These are phyloP conservation scores for Gymnoscopelus braueri DNA, from an alignment of 2,797 vertebrate species.

Conservation along the genomic window DNA sequence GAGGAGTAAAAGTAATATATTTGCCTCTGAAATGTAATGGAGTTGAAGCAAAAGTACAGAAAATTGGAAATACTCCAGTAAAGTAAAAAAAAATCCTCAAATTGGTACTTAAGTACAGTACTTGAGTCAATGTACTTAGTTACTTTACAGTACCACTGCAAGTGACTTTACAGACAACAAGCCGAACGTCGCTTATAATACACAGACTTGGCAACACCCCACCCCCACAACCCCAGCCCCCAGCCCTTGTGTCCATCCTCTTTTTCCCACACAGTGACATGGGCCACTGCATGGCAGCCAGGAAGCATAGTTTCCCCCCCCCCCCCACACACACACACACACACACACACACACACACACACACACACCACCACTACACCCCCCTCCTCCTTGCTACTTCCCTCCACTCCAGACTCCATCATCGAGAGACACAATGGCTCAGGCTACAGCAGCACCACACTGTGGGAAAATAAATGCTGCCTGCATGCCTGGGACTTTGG, in stretches of 20 bases:
- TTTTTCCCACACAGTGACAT: constrained; percentile 58
- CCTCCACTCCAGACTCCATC: constrained; percentile 23
- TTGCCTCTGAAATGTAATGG: too few relatives aligned
- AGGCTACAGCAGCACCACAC: constrained; percentile 43
- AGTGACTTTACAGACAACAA: too few relatives aligned
- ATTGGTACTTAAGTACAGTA: too few relatives aligned
- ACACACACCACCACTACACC: neutral
- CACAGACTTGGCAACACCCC: neutral
- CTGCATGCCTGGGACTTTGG: constrained; percentile 39
- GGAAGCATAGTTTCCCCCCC: constrained; percentile 59
- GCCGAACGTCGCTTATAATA: neutral
- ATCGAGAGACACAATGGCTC: constrained; percentile 67
- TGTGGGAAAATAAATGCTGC: constrained; percentile 64
- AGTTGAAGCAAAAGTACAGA: too few relatives aligned
- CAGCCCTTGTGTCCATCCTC: constrained; percentile 6
- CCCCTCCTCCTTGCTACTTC: constrained; percentile 40
- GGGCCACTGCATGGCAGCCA: constrained; percentile 52
- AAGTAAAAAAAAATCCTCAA: too few relatives aligned
- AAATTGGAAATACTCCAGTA: too few relatives aligned
- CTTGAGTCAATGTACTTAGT: too few relatives aligned
- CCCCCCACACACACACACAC: too few relatives aligned
- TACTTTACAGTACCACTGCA: too few relatives aligned
- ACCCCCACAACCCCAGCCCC: constrained; percentile 4
- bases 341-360: too few relatives aligned
- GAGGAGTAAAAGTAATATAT: too few relatives aligned